Evolutionary conservation across 1,140 invertebrate genomes (phyloP).

Genomic region (Diachasmimorpha longicaudata): DNA sequence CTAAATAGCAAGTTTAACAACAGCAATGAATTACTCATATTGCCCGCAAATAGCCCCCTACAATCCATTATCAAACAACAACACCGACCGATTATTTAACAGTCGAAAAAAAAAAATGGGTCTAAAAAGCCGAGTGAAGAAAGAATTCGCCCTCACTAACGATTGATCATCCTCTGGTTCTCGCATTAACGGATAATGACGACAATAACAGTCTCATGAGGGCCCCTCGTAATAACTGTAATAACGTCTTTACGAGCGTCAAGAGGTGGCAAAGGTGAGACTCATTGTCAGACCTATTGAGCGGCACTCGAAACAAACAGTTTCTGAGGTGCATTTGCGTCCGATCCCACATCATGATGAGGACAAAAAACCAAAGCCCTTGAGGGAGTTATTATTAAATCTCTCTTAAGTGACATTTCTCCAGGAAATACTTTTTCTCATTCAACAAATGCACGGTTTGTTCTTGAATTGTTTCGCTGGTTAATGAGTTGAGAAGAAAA

Average conservation of each 20-base stretch:
- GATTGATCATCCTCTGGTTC: background rate
- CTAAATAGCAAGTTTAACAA: background rate
- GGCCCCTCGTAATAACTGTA: conserved; percentile 34
- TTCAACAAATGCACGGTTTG: no score
- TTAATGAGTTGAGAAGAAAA: no score
- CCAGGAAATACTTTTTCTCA: no score
- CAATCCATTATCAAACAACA: background rate
- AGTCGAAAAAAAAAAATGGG: background rate
- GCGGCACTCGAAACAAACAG: conserved; percentile 25
- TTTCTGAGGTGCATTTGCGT: conserved; percentile 12
- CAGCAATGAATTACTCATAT: background rate
- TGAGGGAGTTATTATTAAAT: no score
- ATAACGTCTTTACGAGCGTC: conserved; percentile 39
- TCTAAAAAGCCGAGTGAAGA: background rate
- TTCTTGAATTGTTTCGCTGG: no score
- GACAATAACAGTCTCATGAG: conserved; percentile 30
- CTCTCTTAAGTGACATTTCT: no score
- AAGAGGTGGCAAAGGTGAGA: conserved; percentile 25
- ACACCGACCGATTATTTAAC: background rate
- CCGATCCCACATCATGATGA: background rate
- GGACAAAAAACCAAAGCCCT: background rate
- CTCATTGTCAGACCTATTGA: conserved; percentile 28
- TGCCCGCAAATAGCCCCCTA: conserved; percentile 23
- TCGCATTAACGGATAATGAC: conserved; percentile 32
- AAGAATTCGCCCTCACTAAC: background rate